These are phyloP conservation scores for Sipha flava DNA, from an alignment of 1,140 invertebrate species.

Conservation along the genomic window DNA sequence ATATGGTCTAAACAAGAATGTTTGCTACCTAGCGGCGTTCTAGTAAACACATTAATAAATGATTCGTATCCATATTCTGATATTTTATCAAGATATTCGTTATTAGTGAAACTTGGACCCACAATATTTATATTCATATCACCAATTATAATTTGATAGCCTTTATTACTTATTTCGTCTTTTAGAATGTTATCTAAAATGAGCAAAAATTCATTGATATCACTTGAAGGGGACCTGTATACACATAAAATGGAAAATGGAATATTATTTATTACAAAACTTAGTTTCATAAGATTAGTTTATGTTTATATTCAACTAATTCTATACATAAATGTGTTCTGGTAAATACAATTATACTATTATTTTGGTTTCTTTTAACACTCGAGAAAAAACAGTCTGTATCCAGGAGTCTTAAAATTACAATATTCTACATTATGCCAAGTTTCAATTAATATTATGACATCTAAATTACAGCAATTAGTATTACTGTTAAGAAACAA, in stretches of 20 bases:
- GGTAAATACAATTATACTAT: neutral
- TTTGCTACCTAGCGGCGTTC: no score
- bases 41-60: no score
- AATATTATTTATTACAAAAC: neutral
- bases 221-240: neutral
- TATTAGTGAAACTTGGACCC: neutral
- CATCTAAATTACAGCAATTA: neutral
- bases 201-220: neutral
- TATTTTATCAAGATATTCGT: neutral
- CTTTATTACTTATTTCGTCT: neutral
- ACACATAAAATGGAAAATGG: neutral
- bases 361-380: neutral
- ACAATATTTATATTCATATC: neutral
- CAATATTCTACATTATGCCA: neutral
- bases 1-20: no score
- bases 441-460: neutral
- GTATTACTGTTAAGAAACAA: neutral
- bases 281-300: neutral
- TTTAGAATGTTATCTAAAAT: neutral
- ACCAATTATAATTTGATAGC: neutral
- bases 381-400: neutral
- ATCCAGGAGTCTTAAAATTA: neutral
- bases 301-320: neutral
- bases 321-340: neutral
- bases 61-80: no score